Evolutionary conservation across 2,888 invertebrate genomes (phyloP).

Genomic region (Caenorhabditis uteleia): DNA sequence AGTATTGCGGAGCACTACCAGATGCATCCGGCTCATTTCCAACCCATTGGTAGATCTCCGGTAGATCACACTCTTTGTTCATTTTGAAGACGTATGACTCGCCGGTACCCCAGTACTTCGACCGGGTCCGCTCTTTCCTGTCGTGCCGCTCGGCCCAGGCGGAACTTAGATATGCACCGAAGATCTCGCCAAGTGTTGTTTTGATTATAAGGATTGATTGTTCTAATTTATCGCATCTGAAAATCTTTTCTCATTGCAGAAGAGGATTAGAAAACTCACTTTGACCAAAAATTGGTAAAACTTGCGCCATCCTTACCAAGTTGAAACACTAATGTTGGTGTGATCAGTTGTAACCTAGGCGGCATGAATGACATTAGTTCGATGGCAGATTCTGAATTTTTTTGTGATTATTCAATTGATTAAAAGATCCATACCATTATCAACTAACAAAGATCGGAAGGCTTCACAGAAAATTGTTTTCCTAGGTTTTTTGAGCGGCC

Average conservation of each 20-base stretch:
- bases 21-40: slow-evolving; percentile 53
- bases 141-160: slow-evolving; percentile 65
- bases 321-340: slow-evolving; percentile 59
- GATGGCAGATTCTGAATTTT: slow-evolving; percentile 49
- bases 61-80: slow-evolving; percentile 50
- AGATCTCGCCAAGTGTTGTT: slow-evolving; percentile 54
- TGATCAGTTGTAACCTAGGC: slow-evolving; percentile 61
- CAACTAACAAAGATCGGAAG: slow-evolving; percentile 24
- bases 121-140: slow-evolving; percentile 56
- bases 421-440: slow-evolving; percentile 18
- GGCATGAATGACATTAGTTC: slow-evolving; percentile 63
- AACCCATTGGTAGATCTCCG: slow-evolving; percentile 63
- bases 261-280: slow-evolving; percentile 32
- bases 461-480: slow-evolving; percentile 38
- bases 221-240: slow-evolving; percentile 62
- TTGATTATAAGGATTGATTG: slow-evolving; percentile 63
- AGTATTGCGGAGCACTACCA: slow-evolving; percentile 61
- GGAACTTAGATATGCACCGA: slow-evolving; percentile 66
- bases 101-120: slow-evolving; percentile 61
- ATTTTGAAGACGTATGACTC: slow-evolving; percentile 65
- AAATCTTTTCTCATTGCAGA: slow-evolving; percentile 5
- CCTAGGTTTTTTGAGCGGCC: slow-evolving; percentile 9
- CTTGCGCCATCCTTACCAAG: slow-evolving; percentile 66
- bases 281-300: slow-evolving; percentile 65
- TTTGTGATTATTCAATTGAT: background rate